These are phyloP conservation scores for Actinemys pallida DNA, from an alignment of 2,113 vertebrate species.

Conservation along the genomic window DNA sequence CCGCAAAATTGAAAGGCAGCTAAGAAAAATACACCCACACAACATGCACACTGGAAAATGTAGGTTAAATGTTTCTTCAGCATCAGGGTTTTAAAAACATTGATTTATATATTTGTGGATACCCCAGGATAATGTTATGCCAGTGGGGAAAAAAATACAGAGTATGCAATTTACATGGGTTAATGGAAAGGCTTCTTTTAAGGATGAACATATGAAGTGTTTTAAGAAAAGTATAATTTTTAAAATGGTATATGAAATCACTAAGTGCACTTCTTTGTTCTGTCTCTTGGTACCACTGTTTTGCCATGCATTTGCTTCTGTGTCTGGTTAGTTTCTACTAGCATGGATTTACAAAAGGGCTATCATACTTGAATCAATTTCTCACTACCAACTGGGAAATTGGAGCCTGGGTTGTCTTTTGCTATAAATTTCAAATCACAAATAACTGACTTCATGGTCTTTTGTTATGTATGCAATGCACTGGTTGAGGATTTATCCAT, in stretches of 20 bases:
- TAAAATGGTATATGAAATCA: background rate
- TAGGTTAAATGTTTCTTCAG: background rate
- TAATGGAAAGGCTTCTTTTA: conserved; percentile 14
- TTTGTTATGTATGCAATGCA: background rate
- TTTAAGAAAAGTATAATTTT: background rate
- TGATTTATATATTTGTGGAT: background rate
- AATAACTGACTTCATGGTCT: background rate
- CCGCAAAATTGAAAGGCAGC: background rate
- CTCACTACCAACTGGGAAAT: background rate
- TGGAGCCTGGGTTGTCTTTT: background rate
- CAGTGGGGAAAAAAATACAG: background rate
- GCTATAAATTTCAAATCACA: background rate
- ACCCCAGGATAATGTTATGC: background rate
- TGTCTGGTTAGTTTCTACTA: background rate
- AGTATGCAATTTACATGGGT: background rate
- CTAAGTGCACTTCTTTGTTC: conserved; percentile 28
- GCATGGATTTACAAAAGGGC: background rate
- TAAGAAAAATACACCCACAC: background rate
- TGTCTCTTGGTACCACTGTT: conserved; percentile 22
- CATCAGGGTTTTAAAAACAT: background rate
- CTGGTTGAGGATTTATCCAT: conserved; percentile 1
- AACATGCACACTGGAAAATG: background rate
- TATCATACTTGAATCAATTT: background rate
- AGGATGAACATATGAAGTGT: background rate
- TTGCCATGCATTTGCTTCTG: background rate